Conservation (phyloP, 2,797 vertebrate species). For the Rhinophrynus dorsalis region DNA sequence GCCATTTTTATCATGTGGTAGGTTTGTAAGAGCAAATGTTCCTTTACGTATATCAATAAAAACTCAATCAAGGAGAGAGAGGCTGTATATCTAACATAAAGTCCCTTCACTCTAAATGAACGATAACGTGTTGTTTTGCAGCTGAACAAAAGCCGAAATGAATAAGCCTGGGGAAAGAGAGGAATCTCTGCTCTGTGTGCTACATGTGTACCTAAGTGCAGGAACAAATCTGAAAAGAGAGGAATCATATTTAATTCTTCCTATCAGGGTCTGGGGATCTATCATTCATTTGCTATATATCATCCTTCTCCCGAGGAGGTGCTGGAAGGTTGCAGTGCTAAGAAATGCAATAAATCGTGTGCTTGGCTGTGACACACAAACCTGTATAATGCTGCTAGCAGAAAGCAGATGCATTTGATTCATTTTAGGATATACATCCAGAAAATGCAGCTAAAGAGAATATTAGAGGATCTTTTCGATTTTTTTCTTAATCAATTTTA, state of each 20-base stretch:
- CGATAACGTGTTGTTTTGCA: constrained; percentile 36
- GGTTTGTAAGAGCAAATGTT: constrained; percentile 38
- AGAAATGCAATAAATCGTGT: constrained; percentile 24
- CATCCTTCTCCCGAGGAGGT: constrained; percentile 36
- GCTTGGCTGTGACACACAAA: constrained; percentile 1
- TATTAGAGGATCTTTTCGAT: constrained; percentile 18
- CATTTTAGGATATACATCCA: constrained; percentile 23
- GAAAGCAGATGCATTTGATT: constrained; percentile 22
- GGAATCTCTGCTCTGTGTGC: constrained; percentile 30
- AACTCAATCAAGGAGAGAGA: constrained; percentile 37
- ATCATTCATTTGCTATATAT: constrained; percentile 42
- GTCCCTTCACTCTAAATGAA: constrained; percentile 35
- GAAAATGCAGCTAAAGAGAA: constrained; percentile 27
- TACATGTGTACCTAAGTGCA: constrained; percentile 41
- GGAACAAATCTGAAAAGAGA: constrained; percentile 43
- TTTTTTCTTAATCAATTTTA: constrained; percentile 19
- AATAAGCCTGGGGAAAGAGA: constrained; percentile 44
- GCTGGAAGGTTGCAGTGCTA: constrained; percentile 9
- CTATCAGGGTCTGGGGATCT: constrained; percentile 39
- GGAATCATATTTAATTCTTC: constrained; percentile 42
- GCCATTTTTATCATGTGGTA: constrained; percentile 22
- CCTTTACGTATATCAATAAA: constrained; percentile 43
- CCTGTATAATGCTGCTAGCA: constrained; percentile 29
- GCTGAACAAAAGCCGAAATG: constrained; percentile 34
- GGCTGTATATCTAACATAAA: constrained; percentile 32